These are phyloP conservation scores for Chaetodon trifascialis DNA, from an alignment of 2,113 vertebrate genomes.

Conservation along the genomic window DNA sequence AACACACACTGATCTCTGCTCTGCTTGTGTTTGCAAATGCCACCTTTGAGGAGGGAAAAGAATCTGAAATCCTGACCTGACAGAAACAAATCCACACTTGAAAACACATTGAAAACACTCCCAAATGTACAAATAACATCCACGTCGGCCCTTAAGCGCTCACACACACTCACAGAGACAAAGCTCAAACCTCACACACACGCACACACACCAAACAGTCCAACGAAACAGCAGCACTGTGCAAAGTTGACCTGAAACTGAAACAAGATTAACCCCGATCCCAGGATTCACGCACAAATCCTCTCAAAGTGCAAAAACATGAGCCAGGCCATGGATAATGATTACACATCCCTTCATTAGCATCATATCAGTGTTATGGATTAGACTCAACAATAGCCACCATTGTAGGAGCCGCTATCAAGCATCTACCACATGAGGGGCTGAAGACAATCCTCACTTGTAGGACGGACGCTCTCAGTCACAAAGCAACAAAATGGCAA, in stretches of 20 bases:
- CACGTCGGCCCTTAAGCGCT: conserved; percentile 13
- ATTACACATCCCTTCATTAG: conserved; percentile 73
- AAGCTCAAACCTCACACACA: conserved; percentile 1
- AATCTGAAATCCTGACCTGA: conserved; percentile 25
- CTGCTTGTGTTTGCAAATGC: conserved; percentile 39
- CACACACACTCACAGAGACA: neutral
- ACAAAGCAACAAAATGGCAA: neutral
- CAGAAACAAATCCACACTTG: conserved; percentile 5
- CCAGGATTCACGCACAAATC: conserved; percentile 59
- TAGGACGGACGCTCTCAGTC: conserved; percentile 12
- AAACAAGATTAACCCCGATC: conserved; percentile 73
- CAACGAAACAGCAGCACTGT: conserved; percentile 18
- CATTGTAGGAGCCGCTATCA: conserved; percentile 55
- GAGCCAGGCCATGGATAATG: conserved; percentile 61
- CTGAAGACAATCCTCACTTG: conserved; percentile 24
- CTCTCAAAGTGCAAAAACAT: conserved; percentile 63
- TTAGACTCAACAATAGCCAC: conserved; percentile 66
- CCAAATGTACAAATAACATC: conserved; percentile 15
- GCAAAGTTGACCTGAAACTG: conserved; percentile 67
- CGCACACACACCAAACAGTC: conserved; percentile 31
- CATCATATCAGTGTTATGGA: conserved; percentile 73
- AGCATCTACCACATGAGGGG: conserved; percentile 34
- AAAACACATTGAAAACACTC: conserved; percentile 29
- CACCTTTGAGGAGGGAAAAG: conserved; percentile 16
- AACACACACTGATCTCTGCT: neutral